These are phyloP conservation scores for Peromyscus attwateri DNA, from an alignment of 2,797 vertebrate genomes.

Conservation along the genomic window DNA sequence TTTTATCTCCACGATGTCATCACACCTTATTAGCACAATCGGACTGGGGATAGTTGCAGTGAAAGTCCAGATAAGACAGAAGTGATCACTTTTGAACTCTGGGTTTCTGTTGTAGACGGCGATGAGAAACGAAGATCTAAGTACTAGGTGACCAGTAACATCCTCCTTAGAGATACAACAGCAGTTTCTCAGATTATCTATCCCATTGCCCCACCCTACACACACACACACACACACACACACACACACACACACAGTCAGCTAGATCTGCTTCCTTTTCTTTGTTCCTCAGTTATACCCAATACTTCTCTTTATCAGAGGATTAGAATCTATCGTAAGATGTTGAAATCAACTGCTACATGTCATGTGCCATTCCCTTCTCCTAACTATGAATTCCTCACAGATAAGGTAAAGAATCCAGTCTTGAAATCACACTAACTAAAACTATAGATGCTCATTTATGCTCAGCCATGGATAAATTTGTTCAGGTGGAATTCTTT, in stretches of 20 bases:
- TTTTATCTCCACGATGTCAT: slow-evolving; percentile 37
- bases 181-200: not conserved
- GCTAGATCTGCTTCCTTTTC: not conserved
- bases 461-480: not conserved
- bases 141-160: slow-evolving; percentile 22
- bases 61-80: slow-evolving; percentile 67
- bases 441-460: not conserved
- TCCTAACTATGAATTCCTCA: not conserved
- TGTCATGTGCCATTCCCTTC: not conserved
- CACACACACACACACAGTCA: not conserved
- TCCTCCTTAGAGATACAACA: not conserved
- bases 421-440: not conserved
- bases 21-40: slow-evolving; percentile 28
- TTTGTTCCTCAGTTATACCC: not conserved
- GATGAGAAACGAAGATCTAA: slow-evolving; percentile 36
- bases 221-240: not conserved
- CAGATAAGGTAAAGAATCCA: slow-evolving; percentile 14
- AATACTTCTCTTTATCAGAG: slow-evolving; percentile 41
- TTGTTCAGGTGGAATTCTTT: not conserved
- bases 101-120: not conserved
- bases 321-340: slow-evolving; percentile 27
- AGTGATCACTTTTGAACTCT: slow-evolving; percentile 51
- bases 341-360: slow-evolving; percentile 69
- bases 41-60: not conserved
- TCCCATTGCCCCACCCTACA: not conserved